Evolutionary conservation across 2,113 vertebrate species (phyloP).

Genomic region (Raja brachyura): DNA sequence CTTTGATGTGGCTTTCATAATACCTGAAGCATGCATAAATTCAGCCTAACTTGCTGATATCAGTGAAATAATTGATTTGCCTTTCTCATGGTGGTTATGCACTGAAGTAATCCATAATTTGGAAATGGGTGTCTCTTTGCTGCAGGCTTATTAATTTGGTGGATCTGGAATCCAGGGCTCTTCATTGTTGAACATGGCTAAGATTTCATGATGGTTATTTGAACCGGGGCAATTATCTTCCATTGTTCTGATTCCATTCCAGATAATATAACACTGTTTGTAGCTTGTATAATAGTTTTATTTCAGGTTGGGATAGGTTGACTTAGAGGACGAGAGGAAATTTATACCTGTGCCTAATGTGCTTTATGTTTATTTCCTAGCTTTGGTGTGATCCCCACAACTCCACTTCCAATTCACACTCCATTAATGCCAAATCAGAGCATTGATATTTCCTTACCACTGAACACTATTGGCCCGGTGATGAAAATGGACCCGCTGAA

Average conservation of each 20-base stretch:
- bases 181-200: background rate
- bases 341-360: background rate
- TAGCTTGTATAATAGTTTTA: background rate
- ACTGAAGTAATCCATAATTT: background rate
- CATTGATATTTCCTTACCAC: constrained; percentile 86
- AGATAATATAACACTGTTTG: background rate
- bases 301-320: background rate
- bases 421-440: constrained; percentile 97
- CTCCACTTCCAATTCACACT: constrained; percentile 83
- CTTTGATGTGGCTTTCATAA: background rate
- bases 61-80: background rate
- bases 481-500: constrained; percentile 99
- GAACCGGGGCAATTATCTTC: background rate
- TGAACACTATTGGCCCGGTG: constrained; percentile 93
- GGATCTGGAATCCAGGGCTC: background rate
- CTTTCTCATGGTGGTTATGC: background rate
- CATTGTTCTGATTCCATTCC: background rate
- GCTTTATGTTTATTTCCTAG: constrained; percentile 49
- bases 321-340: background rate
- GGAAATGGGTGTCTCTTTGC: background rate
- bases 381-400: constrained; percentile 91
- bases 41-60: background rate
- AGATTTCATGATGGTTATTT: background rate
- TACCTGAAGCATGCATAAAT: background rate
- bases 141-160: background rate